Base-by-base conservation (phyloP, 2,797 vertebrate species). In the Thaleichthys pacificus region DNA sequence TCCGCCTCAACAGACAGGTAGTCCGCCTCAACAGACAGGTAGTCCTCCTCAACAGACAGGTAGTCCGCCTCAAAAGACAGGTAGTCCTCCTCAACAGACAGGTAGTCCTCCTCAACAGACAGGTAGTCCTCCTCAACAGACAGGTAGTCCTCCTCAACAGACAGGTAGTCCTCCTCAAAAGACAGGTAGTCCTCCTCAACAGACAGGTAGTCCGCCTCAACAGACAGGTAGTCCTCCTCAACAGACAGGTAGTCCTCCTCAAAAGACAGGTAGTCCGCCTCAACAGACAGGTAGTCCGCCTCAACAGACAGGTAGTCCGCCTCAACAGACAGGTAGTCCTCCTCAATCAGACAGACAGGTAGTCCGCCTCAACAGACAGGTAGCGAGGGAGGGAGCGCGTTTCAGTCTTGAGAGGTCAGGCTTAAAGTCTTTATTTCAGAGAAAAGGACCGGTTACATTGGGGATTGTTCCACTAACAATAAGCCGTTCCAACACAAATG, bases 291-390 rank as follows among this genome's bases (percentile, higher is more conserved):
- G 21, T 42, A 19, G 5, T 24, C 24, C 24, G 0, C 24, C 26
- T 98, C 71, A 98, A 98, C 85, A 92, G 96, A 70, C 22, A 2
- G 3, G 21, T 42, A 19, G 5, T 24, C 24, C 24, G 1, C 24
- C 26, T 98, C 71, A 98, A 98, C 85, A 92, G 96, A 70, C 22
- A 2, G 3, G 21, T 42, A 19, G 5, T 24, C 24, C 24, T 24
- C 24, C 26, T 98, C 71, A 98, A 98, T n/a, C n/a, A n/a, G n/a
- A n/a, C 85, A 92, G 96, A 70, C 22, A 2, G 3, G 21, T 42
- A 19, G 94, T 98, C 77, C 89, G 93, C 66, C 26, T 98, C 71
- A 98, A 98, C 85, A 92, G 96, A 70, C 22, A 2, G 3, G 21
- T 42, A 19, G 5, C 30, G 11, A n/a, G 24, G 24, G 19, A 58